phyloP scores from a whole-genome alignment of 2,888 invertebrate genomes.

The Leptopilina drosophilae region DNA sequence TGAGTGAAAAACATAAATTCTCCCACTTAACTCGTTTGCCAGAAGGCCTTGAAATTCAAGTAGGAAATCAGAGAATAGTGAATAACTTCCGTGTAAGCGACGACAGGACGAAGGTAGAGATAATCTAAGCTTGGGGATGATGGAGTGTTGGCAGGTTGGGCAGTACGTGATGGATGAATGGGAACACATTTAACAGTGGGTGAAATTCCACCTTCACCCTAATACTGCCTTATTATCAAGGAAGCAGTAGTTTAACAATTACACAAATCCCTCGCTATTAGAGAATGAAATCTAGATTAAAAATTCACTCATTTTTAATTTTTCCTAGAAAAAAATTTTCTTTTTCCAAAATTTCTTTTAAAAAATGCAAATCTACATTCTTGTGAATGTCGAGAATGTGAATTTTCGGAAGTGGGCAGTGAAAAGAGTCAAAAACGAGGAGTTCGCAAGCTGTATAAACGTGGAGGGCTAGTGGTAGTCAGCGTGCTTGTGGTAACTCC shows the following conservation, averaged over 20 bases:
- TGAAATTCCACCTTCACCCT: slow-evolving; percentile 5
- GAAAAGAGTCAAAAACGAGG: background rate
- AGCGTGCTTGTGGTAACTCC: slow-evolving; percentile 61
- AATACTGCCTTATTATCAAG: background rate
- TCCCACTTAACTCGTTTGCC: background rate
- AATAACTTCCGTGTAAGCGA: slow-evolving; percentile 40
- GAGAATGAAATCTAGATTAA: too few species aligned
- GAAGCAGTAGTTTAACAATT: background rate
- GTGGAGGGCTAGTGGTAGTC: slow-evolving; percentile 48
- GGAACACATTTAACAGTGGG: slow-evolving; percentile 21
- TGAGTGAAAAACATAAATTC: background rate
- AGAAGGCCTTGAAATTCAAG: slow-evolving; percentile 30
- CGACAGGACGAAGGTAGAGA: slow-evolving; percentile 56
- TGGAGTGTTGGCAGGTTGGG: slow-evolving; percentile 65
- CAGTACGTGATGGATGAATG: slow-evolving; percentile 59
- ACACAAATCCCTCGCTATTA: background rate
- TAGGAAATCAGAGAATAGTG: slow-evolving; percentile 33
- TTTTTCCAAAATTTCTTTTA: background rate
- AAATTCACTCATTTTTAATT: too few species aligned
- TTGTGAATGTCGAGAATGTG: background rate
- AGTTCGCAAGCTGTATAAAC: background rate
- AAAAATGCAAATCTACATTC: background rate
- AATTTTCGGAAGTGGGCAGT: too few species aligned
- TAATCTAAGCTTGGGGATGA: slow-evolving; percentile 67
- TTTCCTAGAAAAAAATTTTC: background rate